phyloP scores from a whole-genome alignment of 2,888 invertebrate genomes.

The Glyphotaelius pellucidus region DNA sequence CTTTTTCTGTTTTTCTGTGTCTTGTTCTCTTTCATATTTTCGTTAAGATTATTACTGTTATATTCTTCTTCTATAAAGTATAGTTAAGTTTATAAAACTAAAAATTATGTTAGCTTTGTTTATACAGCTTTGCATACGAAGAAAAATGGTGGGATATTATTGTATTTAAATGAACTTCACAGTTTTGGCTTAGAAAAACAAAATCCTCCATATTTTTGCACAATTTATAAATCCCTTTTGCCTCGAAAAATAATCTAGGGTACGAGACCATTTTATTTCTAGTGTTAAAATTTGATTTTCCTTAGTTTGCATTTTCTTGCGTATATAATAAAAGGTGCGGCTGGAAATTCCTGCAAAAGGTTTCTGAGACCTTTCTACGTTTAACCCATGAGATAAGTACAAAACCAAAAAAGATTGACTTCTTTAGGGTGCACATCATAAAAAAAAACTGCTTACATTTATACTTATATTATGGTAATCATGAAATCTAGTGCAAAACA shows the following conservation, averaged over 20 bases:
- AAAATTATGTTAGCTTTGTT: neutral
- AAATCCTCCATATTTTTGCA: neutral
- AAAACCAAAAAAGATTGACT: neutral
- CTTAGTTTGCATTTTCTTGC: slow-evolving; percentile 8
- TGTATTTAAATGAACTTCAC: neutral
- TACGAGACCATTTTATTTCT: slow-evolving; percentile 14
- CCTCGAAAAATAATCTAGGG: neutral
- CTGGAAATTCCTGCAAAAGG: neutral
- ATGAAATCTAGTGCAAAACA: neutral
- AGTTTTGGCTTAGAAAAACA: neutral
- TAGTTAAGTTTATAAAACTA: neutral
- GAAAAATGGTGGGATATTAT: neutral
- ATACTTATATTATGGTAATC: neutral
- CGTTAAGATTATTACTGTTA: no score
- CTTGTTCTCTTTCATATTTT: no score
- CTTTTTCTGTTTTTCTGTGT: no score
- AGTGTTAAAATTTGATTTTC: slow-evolving; percentile 36
- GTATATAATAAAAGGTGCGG: slow-evolving; percentile 26
- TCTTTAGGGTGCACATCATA: neutral
- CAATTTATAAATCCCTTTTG: neutral
- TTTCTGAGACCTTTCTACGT: neutral
- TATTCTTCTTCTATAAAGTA: no score
- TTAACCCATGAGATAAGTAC: neutral
- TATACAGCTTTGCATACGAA: neutral
- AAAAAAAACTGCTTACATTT: neutral